A percentile compares a stretch with the other conserved stretches of the same genome.
Conservation (phyloP, 2,888 invertebrate species). For the Agrilus mali region DNA sequence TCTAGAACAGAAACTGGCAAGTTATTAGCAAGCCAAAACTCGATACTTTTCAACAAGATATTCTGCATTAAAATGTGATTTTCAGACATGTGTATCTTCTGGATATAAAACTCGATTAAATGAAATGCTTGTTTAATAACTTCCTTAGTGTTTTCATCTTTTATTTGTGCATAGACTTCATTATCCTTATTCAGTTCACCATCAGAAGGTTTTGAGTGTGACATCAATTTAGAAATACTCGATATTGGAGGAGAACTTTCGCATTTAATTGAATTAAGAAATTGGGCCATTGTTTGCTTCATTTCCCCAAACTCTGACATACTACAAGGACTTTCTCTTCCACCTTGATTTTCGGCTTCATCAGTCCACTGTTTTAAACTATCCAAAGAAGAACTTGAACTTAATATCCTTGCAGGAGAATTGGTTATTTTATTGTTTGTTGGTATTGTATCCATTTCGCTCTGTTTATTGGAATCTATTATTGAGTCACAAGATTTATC, state of each 20-base stretch:
- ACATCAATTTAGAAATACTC: slow-evolving; percentile 25
- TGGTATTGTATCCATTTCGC: slow-evolving; percentile 3
- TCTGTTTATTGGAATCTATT: slow-evolving; percentile 6
- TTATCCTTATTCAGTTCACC: slow-evolving; percentile 9
- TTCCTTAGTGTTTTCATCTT: slow-evolving; percentile 25
- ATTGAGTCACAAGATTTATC: neutral
- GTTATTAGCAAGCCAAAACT: slow-evolving; percentile 32
- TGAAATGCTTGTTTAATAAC: slow-evolving; percentile 27
- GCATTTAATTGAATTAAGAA: slow-evolving; percentile 28
- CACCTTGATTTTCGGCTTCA: slow-evolving; percentile 32
- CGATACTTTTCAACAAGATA: slow-evolving; percentile 32
- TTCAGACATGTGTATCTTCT: slow-evolving; percentile 30
- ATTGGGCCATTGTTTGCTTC: slow-evolving; percentile 28
- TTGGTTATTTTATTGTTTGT: slow-evolving; percentile 13
- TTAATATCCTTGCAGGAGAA: slow-evolving; percentile 28
- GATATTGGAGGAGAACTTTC: slow-evolving; percentile 23
- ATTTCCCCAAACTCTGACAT: slow-evolving; percentile 26
- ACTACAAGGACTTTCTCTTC: slow-evolving; percentile 31
- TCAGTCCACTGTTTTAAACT: slow-evolving; percentile 34
- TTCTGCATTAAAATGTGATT: slow-evolving; percentile 37
- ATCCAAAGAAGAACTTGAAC: slow-evolving; percentile 31
- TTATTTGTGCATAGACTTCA: slow-evolving; percentile 20
- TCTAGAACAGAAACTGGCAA: slow-evolving; percentile 31
- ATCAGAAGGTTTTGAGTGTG: slow-evolving; percentile 11
- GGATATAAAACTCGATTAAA: slow-evolving; percentile 32